Evolutionary conservation across 2,888 invertebrate genomes (phyloP).

Genomic region (Phasia obesa): DNA sequence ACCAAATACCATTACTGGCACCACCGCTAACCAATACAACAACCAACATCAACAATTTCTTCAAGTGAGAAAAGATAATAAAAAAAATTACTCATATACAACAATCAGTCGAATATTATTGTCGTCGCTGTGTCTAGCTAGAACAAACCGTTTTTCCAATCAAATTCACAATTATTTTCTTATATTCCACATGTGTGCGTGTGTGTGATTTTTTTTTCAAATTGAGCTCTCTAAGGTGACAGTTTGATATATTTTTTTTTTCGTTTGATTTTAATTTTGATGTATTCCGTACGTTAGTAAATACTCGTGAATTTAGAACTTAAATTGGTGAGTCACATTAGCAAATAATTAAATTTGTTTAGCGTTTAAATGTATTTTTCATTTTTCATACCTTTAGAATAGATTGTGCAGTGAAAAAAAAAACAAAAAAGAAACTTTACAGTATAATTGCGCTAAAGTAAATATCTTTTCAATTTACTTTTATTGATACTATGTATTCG

Average conservation of each 20-base stretch:
- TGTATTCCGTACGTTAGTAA: constrained; percentile 39
- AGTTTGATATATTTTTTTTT: constrained; percentile 47
- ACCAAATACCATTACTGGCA: constrained; percentile 8
- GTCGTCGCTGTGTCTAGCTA: constrained; percentile 66
- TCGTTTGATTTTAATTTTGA: constrained; percentile 50
- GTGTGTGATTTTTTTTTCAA: constrained; percentile 35
- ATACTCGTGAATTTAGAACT: constrained; percentile 1
- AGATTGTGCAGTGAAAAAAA: constrained; percentile 4
- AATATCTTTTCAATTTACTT: neutral
- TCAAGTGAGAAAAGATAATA: constrained; percentile 38
- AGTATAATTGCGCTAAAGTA: constrained; percentile 2
- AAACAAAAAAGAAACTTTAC: neutral
- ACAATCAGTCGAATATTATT: constrained; percentile 37
- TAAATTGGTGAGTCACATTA: constrained; percentile 54
- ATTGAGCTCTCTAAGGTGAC: constrained; percentile 56
- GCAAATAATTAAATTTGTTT: constrained; percentile 9
- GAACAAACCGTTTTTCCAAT: constrained; percentile 43
- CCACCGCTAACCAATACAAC: constrained; percentile 13
- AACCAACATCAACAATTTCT: constrained; percentile 20
- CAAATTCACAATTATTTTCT: constrained; percentile 45
- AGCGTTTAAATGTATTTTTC: neutral
- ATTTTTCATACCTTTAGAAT: neutral
- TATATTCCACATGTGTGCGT: constrained; percentile 1
- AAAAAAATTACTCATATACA: constrained; percentile 40
- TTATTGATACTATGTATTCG: no score